Base-by-base conservation (phyloP, 2,113 vertebrate genomes). In the Tragelaphus scriptus region DNA sequence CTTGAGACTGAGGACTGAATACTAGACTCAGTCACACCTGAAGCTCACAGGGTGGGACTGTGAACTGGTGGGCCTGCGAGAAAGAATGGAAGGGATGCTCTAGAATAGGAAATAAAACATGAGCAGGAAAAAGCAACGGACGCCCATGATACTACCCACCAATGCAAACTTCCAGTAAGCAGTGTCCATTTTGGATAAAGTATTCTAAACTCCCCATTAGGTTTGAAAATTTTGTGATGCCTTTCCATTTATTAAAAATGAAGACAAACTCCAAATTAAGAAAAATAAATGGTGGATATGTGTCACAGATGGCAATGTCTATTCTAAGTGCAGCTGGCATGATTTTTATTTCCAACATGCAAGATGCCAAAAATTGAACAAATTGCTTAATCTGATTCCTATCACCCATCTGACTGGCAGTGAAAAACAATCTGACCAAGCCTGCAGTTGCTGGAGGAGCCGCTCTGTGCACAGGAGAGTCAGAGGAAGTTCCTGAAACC, bases 261-360 rank as follows among this genome's bases (percentile, higher is more conserved):
- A 77, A 75, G 81, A 85, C 49, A 75, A 84, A 85, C 28, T 77
- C n/a, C 71, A 95, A 91, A 91, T 91, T 80, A 95, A 97, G 47
- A 58, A 84, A 94, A 94, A 95, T 88, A 96, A 96, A 94, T 59
- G 30, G 88, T 32, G 47, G 61, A 65, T 5, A 26, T 77, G 49
- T 84, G 77, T 79, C 75, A 59, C 94, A 97, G 88, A 96, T 94
- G 94, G 79, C 30, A 59, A 86, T 59, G 55, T 82, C 65, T 81
- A n/a, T 85, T 88, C 90, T 79, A 95, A 65, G 68, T 15, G 19
- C 59, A 93, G 56, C 32, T 55, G 75, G 32, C 9, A 4, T 44
- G 13, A 5, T 36, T 95, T 94, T 89, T 92, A 61, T 5, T 92
- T 56, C 53, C 87, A 96, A 13, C 23, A 81, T 10, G 4, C 2